Evolutionary conservation across 1,140 invertebrate species (phyloP), one percentile per base, ranked within the genome.

Genomic region (Drosophila auraria): DNA sequence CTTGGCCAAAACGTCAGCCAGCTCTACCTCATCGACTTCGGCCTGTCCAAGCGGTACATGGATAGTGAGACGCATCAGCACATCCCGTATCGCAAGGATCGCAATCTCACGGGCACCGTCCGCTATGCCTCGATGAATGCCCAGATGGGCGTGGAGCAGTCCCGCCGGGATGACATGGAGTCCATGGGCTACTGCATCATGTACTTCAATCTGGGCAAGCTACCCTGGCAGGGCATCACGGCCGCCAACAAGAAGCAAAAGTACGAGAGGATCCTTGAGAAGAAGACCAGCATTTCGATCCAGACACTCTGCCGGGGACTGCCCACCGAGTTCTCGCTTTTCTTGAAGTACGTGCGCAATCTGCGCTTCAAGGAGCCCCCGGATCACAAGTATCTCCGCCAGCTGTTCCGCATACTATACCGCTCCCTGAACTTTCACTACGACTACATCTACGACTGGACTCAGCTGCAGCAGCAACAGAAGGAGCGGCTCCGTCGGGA

Each of bases 401-500:
- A 99, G 93, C 94, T 99, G 57, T 99, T 99, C 94, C 95, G 99
- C 50, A 98, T 98, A 69, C 94, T 99, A 30, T 99, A 99, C 93
- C 97, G 99, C 91, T 96, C 97, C 71, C 96, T 99, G 87, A 98
- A 98, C 58, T 98, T 99, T 93, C 98, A 98, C 50, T 99, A 99
- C 91, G 99, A 99, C 94, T 99, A 99, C 93, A 97, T 98, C 8
- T 99, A 99, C 94, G 99, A 99, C 93, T 99, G 99, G 99, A 99
- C 99, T 86, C 97, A 98, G 96, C 94, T 99, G 84, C 56, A 66
- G 15, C 42, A 51, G n/a, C 65, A 58, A 30, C 69, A 75, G 36
- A 68, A 68, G 27, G 75, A 84, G 2, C 82, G 69, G 6, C 65
- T 57, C 25, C 75, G 82, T 14, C 59, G 57, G 1, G 60, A 78